phyloP scores from a whole-genome alignment of 2,888 invertebrate genomes.

The Ennomos erosarius region DNA sequence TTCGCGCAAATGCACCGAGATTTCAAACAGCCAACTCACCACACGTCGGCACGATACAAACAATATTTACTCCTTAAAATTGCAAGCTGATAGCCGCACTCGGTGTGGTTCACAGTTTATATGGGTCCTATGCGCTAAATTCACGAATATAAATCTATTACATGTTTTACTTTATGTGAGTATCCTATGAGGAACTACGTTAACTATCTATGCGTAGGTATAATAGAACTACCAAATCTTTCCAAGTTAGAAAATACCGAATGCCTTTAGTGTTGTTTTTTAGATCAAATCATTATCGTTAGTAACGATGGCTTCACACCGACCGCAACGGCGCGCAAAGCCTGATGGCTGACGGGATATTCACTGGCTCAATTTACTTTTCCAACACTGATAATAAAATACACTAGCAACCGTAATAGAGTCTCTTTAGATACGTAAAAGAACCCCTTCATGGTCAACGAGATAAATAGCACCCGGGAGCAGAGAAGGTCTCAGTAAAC shows the following conservation, averaged over 20 bases:
- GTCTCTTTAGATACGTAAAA: constrained; percentile 24
- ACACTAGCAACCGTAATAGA: constrained; percentile 37
- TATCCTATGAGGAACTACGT: too few species aligned
- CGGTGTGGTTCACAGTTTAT: constrained; percentile 4
- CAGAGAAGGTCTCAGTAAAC: constrained; percentile 29
- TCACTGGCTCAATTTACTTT: constrained; percentile 64
- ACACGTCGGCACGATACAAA: constrained; percentile 38
- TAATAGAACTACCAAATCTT: too few species aligned
- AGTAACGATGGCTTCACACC: constrained; percentile 51
- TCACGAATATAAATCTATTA: too few species aligned
- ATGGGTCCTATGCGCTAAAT: not conserved
- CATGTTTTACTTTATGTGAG: too few species aligned
- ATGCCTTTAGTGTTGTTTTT: not conserved
- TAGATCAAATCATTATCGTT: constrained; percentile 2
- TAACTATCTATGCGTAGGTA: too few species aligned
- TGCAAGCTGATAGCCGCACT: constrained; percentile 11
- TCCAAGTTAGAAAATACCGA: too few species aligned
- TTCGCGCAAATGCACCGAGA: constrained; percentile 62
- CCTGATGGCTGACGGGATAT: constrained; percentile 59
- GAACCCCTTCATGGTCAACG: constrained; percentile 15
- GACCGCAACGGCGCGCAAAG: constrained; percentile 43
- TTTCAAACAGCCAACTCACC: constrained; percentile 38
- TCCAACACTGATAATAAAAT: constrained; percentile 47
- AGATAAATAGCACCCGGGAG: constrained; percentile 15
- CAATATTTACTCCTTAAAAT: constrained; percentile 42